Base-by-base conservation (phyloP, 2,888 invertebrate species). In the Drosophila fungiperda region DNA sequence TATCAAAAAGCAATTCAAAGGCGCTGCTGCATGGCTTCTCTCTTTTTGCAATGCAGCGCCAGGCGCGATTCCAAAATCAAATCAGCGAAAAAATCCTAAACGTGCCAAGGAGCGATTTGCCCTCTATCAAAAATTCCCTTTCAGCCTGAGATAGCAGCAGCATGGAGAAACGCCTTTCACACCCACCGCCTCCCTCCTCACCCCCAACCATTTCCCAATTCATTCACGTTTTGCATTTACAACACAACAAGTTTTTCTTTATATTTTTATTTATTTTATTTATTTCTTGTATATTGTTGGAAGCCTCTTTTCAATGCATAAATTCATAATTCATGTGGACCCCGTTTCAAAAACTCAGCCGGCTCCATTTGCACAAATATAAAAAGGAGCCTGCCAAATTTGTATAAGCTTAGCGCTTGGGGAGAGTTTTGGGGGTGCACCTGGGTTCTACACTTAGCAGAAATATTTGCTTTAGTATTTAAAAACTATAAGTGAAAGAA, bases 261-360 rank as follows among this genome's bases (percentile, higher is more conserved):
- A 45, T 35, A 38, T n/a, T 49, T 64, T 48, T 68, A 61, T 78
- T 57, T 70, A 50, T 60, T 35, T 40, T 50, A 11, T 48, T 54
- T 63, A 61, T 67, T 58, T 59, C 69, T n/a, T 3, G 15, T 35
- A 15, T 32, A 15, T 52, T 72, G 61, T 68, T 66, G 69, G 45
- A 62, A 67, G 73, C 77, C 80, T 67, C 78, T 87, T 83, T 83
- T 85, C 89, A 83, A 87, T 87, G 83, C 83, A 83, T 82, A 87
- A 89, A 89, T 88, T 88, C 87, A 87, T 88, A 89, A 88, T 87
- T 88, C 89, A 88, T 87, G 75, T 72, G 73, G 61, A 64, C 64
- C 63, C 75, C 75, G 69, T 61, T 73, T 70, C 68, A 71, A 79
- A 65, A 81, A 68, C 69, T 70, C 70, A 58, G 65, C 68, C 61